Percentiles rank a stretch among this genome's conserved stretches.
Evolutionary conservation across 2,113 vertebrate genomes (phyloP).

Genomic region (Pseudorectes ferrugineus): DNA sequence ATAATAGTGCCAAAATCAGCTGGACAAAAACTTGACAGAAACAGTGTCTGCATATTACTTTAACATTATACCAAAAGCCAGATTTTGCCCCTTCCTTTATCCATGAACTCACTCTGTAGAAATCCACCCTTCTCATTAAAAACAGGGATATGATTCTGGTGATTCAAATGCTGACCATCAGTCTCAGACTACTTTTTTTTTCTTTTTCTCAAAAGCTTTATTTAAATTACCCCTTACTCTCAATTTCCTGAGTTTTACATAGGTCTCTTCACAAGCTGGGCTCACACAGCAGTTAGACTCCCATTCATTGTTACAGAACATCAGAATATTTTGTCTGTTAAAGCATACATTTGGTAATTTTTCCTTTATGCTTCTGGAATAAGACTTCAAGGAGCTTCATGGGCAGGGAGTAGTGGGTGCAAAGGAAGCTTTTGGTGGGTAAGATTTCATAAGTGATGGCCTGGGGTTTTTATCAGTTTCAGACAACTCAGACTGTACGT

Average conservation of each 20-base stretch:
- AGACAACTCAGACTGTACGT: not conserved
- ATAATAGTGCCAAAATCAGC: not conserved
- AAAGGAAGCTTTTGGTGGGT: constrained; percentile 13
- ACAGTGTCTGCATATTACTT: not conserved
- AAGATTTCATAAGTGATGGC: not conserved
- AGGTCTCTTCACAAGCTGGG: not conserved
- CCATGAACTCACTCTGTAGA: not conserved
- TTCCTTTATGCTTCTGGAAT: not conserved
- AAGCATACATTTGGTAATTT: not conserved
- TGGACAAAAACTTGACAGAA: not conserved
- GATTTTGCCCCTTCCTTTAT: not conserved
- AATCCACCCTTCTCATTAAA: not conserved
- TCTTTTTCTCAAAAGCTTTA: not conserved
- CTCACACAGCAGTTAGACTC: not conserved
- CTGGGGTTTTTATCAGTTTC: not conserved
- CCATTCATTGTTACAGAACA: not conserved
- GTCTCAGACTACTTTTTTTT: not conserved
- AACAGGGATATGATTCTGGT: not conserved
- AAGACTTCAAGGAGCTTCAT: not conserved
- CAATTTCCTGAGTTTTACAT: not conserved
- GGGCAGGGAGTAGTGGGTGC: not conserved
- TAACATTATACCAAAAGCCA: not conserved
- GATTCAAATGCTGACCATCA: not conserved
- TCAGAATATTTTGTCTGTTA: not conserved
- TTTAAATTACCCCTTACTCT: not conserved